Conservation (phyloP, 1,140 invertebrate genomes). For the Neuroterus valhalla region DNA sequence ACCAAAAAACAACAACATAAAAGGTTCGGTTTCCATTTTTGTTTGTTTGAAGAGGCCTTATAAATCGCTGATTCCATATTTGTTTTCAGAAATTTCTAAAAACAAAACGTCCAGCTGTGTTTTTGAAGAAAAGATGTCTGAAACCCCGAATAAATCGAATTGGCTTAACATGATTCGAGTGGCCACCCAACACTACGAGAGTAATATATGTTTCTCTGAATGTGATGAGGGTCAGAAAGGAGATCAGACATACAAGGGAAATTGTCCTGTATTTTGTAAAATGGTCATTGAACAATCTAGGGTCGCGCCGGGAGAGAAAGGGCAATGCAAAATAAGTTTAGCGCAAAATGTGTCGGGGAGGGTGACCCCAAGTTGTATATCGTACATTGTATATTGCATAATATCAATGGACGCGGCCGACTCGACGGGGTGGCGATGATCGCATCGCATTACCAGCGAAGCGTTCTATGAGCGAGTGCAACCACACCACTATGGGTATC, state of each 20-base stretch:
- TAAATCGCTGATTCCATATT: too few species aligned
- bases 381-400: constrained; percentile 31
- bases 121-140: too few species aligned
- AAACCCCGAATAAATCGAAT: too few species aligned
- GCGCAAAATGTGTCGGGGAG: constrained; percentile 51
- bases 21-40: too few species aligned
- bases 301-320: constrained; percentile 5
- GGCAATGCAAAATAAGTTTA: constrained; percentile 57
- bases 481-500: constrained; percentile 57
- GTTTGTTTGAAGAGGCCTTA: too few species aligned
- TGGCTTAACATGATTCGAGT: too few species aligned
- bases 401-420: constrained; percentile 63
- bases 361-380: constrained; percentile 39
- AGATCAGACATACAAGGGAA: constrained; percentile 7
- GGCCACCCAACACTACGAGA: too few species aligned
- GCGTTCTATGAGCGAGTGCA: constrained; percentile 71
- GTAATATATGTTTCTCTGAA: not conserved
- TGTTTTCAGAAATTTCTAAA: too few species aligned
- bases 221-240: constrained; percentile 25
- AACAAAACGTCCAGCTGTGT: too few species aligned
- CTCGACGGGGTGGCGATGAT: constrained; percentile 65
- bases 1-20: too few species aligned
- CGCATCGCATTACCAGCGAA: constrained; percentile 71
- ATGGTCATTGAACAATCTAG: not conserved
- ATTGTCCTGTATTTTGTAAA: constrained; percentile 4